These are phyloP conservation scores for Brevimyrus niger DNA, from an alignment of 2,113 vertebrate genomes.

Conservation along the genomic window DNA sequence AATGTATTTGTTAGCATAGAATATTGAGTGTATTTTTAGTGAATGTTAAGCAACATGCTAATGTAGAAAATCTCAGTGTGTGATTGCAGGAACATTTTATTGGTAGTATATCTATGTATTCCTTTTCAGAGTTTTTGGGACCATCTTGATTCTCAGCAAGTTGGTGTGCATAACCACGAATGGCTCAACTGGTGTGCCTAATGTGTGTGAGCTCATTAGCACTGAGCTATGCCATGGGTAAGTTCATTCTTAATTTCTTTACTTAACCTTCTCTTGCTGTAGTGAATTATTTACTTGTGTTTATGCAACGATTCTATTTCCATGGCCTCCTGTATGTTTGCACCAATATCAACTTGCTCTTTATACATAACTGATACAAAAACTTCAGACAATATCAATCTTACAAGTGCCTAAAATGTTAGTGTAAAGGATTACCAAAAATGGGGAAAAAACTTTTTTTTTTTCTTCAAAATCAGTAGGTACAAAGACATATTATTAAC, in stretches of 20 bases:
- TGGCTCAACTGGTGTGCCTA: conserved; percentile 42
- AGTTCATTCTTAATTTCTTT: conserved; percentile 13
- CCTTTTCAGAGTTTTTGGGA: background rate
- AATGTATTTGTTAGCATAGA: no score
- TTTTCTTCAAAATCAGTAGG: conserved; percentile 33
- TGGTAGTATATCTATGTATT: background rate
- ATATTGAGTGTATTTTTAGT: no score
- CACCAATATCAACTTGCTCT: background rate
- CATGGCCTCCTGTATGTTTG: background rate
- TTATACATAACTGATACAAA: background rate
- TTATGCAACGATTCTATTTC: background rate
- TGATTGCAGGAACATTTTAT: no score
- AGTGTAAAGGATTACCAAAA: background rate
- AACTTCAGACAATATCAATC: conserved; percentile 20
- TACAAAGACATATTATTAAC: conserved; percentile 27
- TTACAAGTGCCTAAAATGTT: conserved; percentile 20
- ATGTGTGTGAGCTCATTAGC: conserved; percentile 35
- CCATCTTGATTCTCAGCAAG: background rate
- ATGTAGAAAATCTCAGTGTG: no score
- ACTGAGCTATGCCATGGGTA: conserved; percentile 43
- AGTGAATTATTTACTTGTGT: background rate
- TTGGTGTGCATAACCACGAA: conserved; percentile 30
- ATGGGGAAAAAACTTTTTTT: background rate
- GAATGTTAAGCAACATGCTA: no score
- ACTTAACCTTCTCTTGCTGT: background rate